Base-by-base conservation (phyloP, 1,140 invertebrate species). In the Odontomachus brunneus region DNA sequence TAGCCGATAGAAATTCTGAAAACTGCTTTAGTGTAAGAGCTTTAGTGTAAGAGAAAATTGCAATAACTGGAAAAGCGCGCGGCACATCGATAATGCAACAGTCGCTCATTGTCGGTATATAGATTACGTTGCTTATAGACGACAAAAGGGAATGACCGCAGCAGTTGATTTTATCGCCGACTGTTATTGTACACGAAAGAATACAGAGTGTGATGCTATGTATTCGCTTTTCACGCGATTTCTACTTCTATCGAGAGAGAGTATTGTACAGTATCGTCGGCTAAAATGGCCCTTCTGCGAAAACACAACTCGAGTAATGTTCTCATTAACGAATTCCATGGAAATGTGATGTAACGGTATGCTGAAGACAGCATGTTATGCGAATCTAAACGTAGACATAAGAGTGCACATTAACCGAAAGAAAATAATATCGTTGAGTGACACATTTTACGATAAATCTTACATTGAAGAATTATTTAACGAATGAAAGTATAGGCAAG, bases 141-240 rank as follows among this genome's bases (percentile, higher is more conserved):
- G 57, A 51, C 67, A 83, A 38, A 63, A 88, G 88, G 82, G 88
- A 92, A 91, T 90, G 89, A 92, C 89, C 88, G 82, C 71, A 1
- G 44, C 22, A 26, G 66, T 66, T 69, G 88, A 89, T 90, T 86
- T 88, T 86, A 89, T 90, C 87, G 55, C n/a, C 17, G 19, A 55
- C 29, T 59, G n/a, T 78, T n/a, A n/a, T n/a, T 26, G 38, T 60
- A 48, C 55, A 62, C 55, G 72, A 15, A 74, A 62, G 72, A 74
- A 17, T 60, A 75, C 73, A 65, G 33, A 53, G 22, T 55, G 22
- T 67, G 29, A 67, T 55, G 49, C 29, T 76, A 76, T 75, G 59
- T n/a, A 74, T n/a, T 75, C 9, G 49, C 12, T 67, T n/a, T n/a
- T 67, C 49, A 78, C 49, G 75, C 29, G 63, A 78, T 78, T 78